Evolutionary conservation across 2,113 vertebrate species (phyloP).

Genomic region (Stegastes partitus): DNA sequence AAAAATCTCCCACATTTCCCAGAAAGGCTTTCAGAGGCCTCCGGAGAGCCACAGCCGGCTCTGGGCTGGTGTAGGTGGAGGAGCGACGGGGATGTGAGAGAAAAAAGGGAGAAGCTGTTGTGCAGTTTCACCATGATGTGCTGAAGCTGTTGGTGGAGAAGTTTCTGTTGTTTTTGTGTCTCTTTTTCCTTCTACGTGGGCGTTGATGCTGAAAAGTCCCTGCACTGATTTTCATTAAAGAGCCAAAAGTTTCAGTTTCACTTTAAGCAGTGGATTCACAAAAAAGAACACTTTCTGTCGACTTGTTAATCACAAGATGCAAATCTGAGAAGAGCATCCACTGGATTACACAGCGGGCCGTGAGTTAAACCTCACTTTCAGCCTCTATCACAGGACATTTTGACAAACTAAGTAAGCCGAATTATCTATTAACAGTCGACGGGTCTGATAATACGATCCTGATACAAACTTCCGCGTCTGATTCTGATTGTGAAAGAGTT

Average conservation of each 20-base stretch:
- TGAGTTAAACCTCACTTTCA: too few relatives aligned
- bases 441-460: too few relatives aligned
- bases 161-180: neutral
- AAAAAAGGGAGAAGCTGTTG: neutral
- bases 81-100: neutral
- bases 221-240: neutral
- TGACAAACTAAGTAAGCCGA: too few relatives aligned
- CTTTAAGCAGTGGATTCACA: too few relatives aligned
- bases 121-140: conserved; percentile 24
- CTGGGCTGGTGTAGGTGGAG: conserved; percentile 61
- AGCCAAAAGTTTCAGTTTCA: neutral
- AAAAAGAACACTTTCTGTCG: too few relatives aligned
- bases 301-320: too few relatives aligned
- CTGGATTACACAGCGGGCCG: too few relatives aligned
- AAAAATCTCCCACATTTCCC: conserved; percentile 59
- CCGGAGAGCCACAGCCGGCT: conserved; percentile 37
- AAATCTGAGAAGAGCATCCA: too few relatives aligned
- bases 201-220: neutral
- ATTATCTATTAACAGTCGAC: too few relatives aligned
- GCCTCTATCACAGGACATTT: too few relatives aligned
- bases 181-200: neutral
- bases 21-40: conserved; percentile 51
- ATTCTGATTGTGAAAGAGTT: too few relatives aligned
- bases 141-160: conserved; percentile 6
- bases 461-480: too few relatives aligned